Conservation (phyloP, 1,140 invertebrate genomes). For the Chlorops oryzae region DNA sequence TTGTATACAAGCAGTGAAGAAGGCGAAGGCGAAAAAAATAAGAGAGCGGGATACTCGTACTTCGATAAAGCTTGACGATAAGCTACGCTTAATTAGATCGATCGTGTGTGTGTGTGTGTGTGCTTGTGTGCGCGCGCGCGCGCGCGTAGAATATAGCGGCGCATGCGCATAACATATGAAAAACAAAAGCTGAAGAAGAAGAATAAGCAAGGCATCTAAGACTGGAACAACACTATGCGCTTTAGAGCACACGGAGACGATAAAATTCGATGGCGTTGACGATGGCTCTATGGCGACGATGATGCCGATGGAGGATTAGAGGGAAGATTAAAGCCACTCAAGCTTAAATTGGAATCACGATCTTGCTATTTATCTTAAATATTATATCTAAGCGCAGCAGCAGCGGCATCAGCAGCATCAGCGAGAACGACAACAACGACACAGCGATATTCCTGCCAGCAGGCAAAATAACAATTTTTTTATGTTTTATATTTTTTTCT, state of each 20-base stretch:
- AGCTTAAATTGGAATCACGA: conserved; percentile 19
- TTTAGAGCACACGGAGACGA: background rate
- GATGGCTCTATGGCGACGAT: background rate
- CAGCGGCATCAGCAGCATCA: too few relatives aligned
- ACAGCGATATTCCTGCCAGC: too few relatives aligned
- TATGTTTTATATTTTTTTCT: too few relatives aligned
- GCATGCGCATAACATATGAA: too few relatives aligned
- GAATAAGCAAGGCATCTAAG: background rate
- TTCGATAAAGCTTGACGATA: conserved; percentile 12
- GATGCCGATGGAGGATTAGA: conserved; percentile 1
- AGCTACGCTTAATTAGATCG: conserved; percentile 17
- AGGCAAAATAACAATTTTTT: too few relatives aligned
- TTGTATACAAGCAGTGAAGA: too few relatives aligned
- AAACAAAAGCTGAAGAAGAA: background rate
- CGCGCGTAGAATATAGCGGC: too few relatives aligned
- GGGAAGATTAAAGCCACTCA: conserved; percentile 16
- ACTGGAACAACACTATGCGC: background rate
- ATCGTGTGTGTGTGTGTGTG: too few relatives aligned
- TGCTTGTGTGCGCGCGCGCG: too few relatives aligned
- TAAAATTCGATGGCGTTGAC: background rate
- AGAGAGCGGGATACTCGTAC: too few relatives aligned
- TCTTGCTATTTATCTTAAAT: conserved; percentile 17
- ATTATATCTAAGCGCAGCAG: conserved; percentile 11
- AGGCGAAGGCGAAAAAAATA: too few relatives aligned
- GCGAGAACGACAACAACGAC: too few relatives aligned